Conservation (phyloP, 2,888 invertebrate genomes). For the Trissonchulus latispiculum region DNA sequence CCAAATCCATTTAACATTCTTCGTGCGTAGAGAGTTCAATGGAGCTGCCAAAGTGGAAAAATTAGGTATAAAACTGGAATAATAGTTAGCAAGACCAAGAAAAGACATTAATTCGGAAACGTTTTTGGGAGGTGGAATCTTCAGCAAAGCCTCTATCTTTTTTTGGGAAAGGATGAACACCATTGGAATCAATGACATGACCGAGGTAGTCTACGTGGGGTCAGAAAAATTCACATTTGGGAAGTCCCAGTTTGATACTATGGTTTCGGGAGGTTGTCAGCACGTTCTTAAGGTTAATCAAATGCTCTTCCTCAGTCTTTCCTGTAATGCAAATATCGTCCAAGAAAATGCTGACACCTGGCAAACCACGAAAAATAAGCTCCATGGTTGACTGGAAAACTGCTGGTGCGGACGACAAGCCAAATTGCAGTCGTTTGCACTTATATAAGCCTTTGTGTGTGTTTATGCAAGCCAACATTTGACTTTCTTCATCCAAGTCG, state of each 20-base stretch:
- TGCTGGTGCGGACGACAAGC: background rate
- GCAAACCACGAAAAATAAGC: background rate
- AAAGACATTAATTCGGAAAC: slow-evolving; percentile 29
- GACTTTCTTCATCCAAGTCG: background rate
- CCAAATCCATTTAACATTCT: slow-evolving; percentile 25
- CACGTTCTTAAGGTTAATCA: background rate
- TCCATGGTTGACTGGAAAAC: background rate
- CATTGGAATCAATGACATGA: slow-evolving; percentile 29
- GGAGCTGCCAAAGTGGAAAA: slow-evolving; percentile 26
- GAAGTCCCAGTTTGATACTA: slow-evolving; percentile 19
- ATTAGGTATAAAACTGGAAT: slow-evolving; percentile 28
- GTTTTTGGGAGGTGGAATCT: slow-evolving; percentile 29
- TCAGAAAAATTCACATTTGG: slow-evolving; percentile 24
- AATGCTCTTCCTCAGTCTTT: background rate
- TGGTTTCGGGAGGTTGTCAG: background rate
- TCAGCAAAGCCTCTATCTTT: slow-evolving; percentile 29
- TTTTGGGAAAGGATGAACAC: slow-evolving; percentile 24
- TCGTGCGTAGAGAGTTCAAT: slow-evolving; percentile 26
- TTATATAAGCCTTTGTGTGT: background rate
- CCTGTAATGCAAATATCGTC: background rate
- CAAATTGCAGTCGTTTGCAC: background rate
- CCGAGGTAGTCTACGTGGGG: slow-evolving; percentile 25
- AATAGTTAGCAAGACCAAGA: slow-evolving; percentile 28
- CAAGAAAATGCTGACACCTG: background rate
- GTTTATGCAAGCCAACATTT: background rate